A percentile compares a stretch with the other conserved stretches of the same genome.
Evolutionary conservation across 92 coral and sea anemone genomes (phyloP).

Genomic region (Diadumene lineata): DNA sequence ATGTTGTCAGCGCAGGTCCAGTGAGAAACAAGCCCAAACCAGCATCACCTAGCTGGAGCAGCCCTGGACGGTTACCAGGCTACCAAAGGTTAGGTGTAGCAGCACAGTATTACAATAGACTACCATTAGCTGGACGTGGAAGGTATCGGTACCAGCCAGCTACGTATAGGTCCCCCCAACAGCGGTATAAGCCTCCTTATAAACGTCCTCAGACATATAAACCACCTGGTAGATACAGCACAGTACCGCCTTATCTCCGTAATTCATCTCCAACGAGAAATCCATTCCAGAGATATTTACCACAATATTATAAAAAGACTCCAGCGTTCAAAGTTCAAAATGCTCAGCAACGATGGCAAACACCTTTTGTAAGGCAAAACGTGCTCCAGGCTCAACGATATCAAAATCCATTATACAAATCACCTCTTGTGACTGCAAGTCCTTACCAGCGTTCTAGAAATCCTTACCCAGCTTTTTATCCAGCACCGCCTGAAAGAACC

Average conservation of each 20-base stretch:
- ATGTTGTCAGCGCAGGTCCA: background rate
- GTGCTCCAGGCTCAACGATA: constrained; percentile 5
- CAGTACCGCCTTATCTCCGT: background rate
- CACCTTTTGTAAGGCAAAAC: constrained; percentile 8
- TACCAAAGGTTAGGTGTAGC: background rate
- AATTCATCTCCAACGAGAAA: background rate
- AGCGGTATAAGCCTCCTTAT: background rate
- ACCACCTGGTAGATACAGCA: background rate
- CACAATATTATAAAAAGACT: background rate
- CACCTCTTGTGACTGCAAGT: background rate
- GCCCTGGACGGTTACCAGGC: background rate
- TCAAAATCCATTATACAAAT: background rate
- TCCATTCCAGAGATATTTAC: constrained; percentile 13
- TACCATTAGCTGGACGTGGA: background rate
- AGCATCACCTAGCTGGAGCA: background rate
- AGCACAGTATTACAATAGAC: background rate
- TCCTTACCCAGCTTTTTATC: background rate
- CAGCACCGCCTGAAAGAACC: background rate
- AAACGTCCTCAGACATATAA: background rate
- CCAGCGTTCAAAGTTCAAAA: background rate
- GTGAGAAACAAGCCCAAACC: background rate
- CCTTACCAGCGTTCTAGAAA: background rate
- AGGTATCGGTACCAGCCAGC: background rate
- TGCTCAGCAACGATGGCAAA: background rate
- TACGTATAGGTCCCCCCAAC: background rate